These are phyloP conservation scores for Aurelia sp. DNA, from an alignment of 30 jellyfish, hydroid and myxozoan genomes.

Conservation along the genomic window DNA sequence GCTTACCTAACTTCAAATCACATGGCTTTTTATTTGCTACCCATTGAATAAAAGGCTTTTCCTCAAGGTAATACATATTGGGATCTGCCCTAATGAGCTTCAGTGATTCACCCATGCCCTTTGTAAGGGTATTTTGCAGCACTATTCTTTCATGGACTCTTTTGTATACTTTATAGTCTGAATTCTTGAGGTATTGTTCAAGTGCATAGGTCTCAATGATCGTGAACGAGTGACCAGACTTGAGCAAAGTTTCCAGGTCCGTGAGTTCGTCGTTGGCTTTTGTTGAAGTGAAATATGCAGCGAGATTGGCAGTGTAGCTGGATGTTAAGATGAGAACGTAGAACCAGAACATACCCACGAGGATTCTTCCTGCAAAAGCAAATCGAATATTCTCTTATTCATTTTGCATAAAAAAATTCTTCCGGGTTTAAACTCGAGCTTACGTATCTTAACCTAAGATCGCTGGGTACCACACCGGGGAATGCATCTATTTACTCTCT, in stretches of 20 bases:
- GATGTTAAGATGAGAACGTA: constrained; percentile 41
- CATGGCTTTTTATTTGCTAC: constrained; percentile 32
- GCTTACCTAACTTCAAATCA: constrained; percentile 46
- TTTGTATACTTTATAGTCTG: constrained; percentile 57
- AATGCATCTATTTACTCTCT: too few species aligned
- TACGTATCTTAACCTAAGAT: too few species aligned
- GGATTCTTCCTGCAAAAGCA: constrained; percentile 35
- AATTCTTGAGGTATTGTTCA: constrained; percentile 33
- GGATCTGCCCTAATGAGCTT: constrained; percentile 19
- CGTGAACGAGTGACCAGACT: constrained; percentile 42
- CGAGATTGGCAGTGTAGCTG: constrained; percentile 68
- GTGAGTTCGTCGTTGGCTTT: constrained; percentile 2
- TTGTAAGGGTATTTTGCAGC: constrained; percentile 21
- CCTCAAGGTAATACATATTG: constrained; percentile 37
- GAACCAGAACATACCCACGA: constrained; percentile 60
- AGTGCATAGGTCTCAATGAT: constrained; percentile 35
- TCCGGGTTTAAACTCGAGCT: too few species aligned
- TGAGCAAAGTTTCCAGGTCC: constrained; percentile 30
- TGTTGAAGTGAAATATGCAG: constrained; percentile 59
- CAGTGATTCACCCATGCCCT: constrained; percentile 3
- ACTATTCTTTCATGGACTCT: constrained; percentile 47
- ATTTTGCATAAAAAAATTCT: too few species aligned
- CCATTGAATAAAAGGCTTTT: constrained; percentile 32
- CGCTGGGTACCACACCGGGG: too few species aligned
- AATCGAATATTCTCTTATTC: background rate